Conservation (phyloP, 2,113 vertebrate genomes). For the Eudyptes chrysolophus region DNA sequence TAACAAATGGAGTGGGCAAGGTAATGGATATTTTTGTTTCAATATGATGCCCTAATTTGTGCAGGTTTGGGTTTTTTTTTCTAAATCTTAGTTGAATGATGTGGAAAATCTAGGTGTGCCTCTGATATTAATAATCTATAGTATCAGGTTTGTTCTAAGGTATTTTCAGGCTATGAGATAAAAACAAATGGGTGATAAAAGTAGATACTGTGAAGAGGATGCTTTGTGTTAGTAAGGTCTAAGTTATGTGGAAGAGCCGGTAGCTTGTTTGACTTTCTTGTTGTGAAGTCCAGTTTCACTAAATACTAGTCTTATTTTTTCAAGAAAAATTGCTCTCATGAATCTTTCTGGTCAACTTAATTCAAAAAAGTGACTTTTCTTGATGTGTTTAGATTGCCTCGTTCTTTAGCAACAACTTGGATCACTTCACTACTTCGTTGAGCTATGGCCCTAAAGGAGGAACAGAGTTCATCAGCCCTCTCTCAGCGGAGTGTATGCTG, state of each 20-base stretch:
- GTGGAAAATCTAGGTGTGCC: not conserved
- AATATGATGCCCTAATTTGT: not conserved
- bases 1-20: conserved; percentile 89
- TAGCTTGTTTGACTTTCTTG: not conserved
- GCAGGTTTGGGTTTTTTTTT: not conserved
- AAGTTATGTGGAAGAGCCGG: not conserved
- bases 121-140: not conserved
- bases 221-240: not conserved
- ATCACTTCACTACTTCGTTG: conserved; percentile 84
- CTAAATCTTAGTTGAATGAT: not conserved
- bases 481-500: conserved; percentile 90
- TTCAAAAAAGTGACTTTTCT: conserved; percentile 19
- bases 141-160: not conserved
- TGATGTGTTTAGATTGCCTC: conserved; percentile 85
- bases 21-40: conserved; percentile 65
- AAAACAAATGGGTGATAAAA: not conserved
- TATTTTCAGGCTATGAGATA: not conserved
- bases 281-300: not conserved
- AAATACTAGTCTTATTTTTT: not conserved
- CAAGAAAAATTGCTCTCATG: not conserved
- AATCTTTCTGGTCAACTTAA: not conserved
- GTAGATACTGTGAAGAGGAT: not conserved
- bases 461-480: conserved; percentile 80
- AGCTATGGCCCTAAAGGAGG: conserved; percentile 86
- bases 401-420: conserved; percentile 94